Evolutionary conservation across 2,797 vertebrate genomes (phyloP).

Genomic region (Malacoctenus gilli): DNA sequence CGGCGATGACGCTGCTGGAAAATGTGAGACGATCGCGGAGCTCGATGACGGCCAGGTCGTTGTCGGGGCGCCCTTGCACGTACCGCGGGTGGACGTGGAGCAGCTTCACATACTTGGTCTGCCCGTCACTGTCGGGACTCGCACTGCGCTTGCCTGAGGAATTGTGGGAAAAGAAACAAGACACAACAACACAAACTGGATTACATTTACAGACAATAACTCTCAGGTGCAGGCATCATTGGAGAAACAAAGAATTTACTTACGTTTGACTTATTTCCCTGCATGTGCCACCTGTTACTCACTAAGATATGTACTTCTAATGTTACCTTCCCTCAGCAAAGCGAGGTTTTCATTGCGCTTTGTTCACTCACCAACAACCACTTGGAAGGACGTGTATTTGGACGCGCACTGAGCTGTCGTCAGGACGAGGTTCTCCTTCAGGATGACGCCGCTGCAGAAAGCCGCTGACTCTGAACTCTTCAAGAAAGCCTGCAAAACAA

Average conservation of each 20-base stretch:
- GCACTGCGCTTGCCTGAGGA: slow-evolving; percentile 71
- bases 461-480: slow-evolving; percentile 57
- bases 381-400: slow-evolving; percentile 65
- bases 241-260: no score
- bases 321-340: no score
- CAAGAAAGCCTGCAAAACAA: slow-evolving; percentile 79
- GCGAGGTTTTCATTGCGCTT: not conserved
- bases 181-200: not conserved
- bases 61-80: slow-evolving; percentile 55
- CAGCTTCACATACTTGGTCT: slow-evolving; percentile 50
- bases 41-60: slow-evolving; percentile 80
- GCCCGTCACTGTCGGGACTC: slow-evolving; percentile 37
- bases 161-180: not conserved
- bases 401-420: slow-evolving; percentile 78
- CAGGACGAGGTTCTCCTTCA: slow-evolving; percentile 80
- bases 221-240: no score
- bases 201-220: not conserved
- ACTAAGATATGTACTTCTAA: no score
- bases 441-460: slow-evolving; percentile 82
- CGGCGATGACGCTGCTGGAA: slow-evolving; percentile 48
- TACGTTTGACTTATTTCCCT: no score
- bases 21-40: slow-evolving; percentile 67
- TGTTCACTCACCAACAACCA: slow-evolving; percentile 76
- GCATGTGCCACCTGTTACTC: no score
- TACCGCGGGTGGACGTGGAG: slow-evolving; percentile 72